Percentiles rank a stretch among this genome's conserved stretches.
phyloP scores from a whole-genome alignment of 2,888 invertebrate species.

The Eubasilissa splendida region DNA sequence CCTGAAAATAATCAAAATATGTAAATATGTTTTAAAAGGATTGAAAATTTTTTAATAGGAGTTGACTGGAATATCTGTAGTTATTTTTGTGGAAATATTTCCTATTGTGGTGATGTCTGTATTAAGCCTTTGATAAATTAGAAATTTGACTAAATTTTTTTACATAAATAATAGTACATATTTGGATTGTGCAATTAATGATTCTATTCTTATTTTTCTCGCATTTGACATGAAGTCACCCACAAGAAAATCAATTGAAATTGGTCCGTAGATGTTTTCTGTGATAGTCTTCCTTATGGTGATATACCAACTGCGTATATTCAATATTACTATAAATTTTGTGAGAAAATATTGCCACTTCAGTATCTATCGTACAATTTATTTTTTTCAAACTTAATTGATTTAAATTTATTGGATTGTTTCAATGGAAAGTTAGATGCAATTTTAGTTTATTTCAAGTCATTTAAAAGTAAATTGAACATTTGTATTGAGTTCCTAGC shows the following conservation, averaged over 20 bases:
- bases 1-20: conserved; percentile 14
- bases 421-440: no score
- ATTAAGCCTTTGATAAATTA: neutral
- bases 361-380: no score
- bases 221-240: conserved; percentile 5
- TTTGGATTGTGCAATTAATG: no score
- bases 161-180: no score
- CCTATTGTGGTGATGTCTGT: neutral
- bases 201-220: no score
- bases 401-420: no score
- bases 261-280: conserved; percentile 6
- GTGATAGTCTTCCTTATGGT: conserved; percentile 28
- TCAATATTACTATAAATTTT: neutral
- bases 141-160: no score
- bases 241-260: neutral
- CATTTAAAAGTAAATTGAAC: neutral
- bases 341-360: neutral
- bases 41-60: neutral
- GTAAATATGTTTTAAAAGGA: neutral
- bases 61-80: neutral
- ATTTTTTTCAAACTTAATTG: no score
- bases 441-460: no score
- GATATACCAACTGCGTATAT: conserved; percentile 8
- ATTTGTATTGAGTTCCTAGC: conserved; percentile 13
- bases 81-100: neutral